These are phyloP conservation scores for Amphibalanus amphitrite DNA, from an alignment of 1,140 invertebrate genomes.

Conservation along the genomic window DNA sequence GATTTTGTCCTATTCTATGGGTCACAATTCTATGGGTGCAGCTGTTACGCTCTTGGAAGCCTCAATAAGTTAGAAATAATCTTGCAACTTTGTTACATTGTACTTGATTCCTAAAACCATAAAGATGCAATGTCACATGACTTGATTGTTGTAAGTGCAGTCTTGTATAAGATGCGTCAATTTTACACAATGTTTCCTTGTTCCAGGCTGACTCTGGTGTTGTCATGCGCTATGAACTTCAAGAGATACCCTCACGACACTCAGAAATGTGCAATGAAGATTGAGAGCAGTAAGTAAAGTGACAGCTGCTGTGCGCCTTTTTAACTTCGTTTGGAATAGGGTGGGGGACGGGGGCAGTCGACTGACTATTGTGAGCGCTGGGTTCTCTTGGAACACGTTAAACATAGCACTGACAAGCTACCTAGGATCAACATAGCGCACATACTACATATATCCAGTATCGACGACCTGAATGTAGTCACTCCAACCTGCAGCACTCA, in stretches of 20 bases:
- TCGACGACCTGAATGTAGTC: no score
- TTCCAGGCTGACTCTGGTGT: not conserved
- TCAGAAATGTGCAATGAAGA: constrained; percentile 24
- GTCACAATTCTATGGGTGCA: not conserved
- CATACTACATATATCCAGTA: no score
- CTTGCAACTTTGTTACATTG: not conserved
- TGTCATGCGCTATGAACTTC: not conserved
- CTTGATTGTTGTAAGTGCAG: not conserved
- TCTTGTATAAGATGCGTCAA: not conserved
- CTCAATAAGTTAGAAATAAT: not conserved
- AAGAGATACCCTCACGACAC: constrained; percentile 21
- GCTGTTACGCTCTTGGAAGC: not conserved
- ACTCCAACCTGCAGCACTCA: no score
- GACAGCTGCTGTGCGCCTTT: no score
- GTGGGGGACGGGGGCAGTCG: no score
- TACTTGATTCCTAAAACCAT: no score
- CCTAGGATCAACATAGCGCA: no score
- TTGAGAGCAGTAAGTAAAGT: constrained; percentile 7
- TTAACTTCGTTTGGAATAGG: no score
- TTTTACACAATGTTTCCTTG: not conserved
- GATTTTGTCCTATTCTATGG: not conserved
- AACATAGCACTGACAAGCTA: no score
- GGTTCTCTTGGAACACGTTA: no score
- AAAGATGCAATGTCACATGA: no score
- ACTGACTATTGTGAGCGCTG: no score